phyloP scores from a whole-genome alignment of 2,888 invertebrate species.

The Mylabris sibirica region DNA sequence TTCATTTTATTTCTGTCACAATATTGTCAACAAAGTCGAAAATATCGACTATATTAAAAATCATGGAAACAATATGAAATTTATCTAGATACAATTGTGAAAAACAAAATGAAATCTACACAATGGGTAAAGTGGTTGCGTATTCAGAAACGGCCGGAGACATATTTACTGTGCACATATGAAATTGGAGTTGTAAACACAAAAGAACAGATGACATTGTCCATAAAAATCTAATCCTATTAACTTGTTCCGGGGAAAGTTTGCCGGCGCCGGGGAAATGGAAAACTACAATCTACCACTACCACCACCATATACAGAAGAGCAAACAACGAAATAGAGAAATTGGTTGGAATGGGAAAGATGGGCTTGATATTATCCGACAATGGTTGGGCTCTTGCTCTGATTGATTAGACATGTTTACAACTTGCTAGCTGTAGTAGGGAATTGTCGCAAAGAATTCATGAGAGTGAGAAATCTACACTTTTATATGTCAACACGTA shows the following conservation, averaged over 20 bases:
- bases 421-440: constrained; percentile 37
- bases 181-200: constrained; percentile 54
- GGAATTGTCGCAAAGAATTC: constrained; percentile 37
- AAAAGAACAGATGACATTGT: constrained; percentile 59
- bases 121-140: constrained; percentile 15
- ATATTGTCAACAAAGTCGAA: neutral
- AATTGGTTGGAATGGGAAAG: constrained; percentile 45
- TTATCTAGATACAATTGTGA: constrained; percentile 5
- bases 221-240: constrained; percentile 62
- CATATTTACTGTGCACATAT: constrained; percentile 52
- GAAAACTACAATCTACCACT: constrained; percentile 46
- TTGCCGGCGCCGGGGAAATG: constrained; percentile 53
- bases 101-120: constrained; percentile 2
- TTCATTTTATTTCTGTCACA: no score
- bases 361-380: constrained; percentile 43
- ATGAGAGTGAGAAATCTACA: constrained; percentile 2
- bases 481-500: constrained; percentile 10
- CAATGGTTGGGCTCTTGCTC: constrained; percentile 34
- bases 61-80: neutral
- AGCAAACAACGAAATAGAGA: constrained; percentile 23
- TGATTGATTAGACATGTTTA: constrained; percentile 52
- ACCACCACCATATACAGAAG: constrained; percentile 17
- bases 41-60: constrained; percentile 2
- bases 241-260: constrained; percentile 54
- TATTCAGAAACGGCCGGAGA: constrained; percentile 40